Evolutionary conservation across 2,888 invertebrate species (phyloP), one percentile per base, ranked within the genome.

Genomic region (Standfussiana lucernea): DNA sequence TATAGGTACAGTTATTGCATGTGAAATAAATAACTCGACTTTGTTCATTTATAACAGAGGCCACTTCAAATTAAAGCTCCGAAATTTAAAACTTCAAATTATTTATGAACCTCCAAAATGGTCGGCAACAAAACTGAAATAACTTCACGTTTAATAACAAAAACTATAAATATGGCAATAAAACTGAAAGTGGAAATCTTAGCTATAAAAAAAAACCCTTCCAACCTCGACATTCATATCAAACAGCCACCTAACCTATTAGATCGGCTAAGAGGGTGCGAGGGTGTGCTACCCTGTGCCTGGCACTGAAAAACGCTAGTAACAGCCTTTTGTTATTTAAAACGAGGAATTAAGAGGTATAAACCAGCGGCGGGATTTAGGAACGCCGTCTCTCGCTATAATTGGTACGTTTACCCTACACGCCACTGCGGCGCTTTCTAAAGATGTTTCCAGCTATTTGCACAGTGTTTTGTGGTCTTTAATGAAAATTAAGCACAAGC

Each of bases 271-370:
- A 89, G 91, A 91, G 93, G 92, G 94, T 89, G 93, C 84, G 86
- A 90, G 92, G 93, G 93, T 53, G 95, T 86, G 88, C 89, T 79
- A 75, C 80, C 84, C 90, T 80, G 96, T 94, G 83, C 95, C 96
- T 86, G 94, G 93, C 90, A 91, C 95, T 89, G 91, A 90, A 92
- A 93, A 93, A 92, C 93, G 92, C 92, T 89, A 85, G 92, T 93
- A 94, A 94, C 93, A 91, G 89, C 91, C 93, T 93, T 93, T 94
- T 94, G 95, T 94, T 94, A 92, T 93, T 93, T 94, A 93, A 94
- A 94, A 92, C 92, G 91, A 91, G 90, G 92, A 91, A 94, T 94
- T 94, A 94, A 94, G 94, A 95, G 92, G 80, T 83, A 80, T 86
- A 84, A 65, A 86, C 83, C 84, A 73, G 65, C 70, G 66, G 45